Conservation (phyloP, 2,888 invertebrate species). For the Minunthozetes semirufus region DNA sequence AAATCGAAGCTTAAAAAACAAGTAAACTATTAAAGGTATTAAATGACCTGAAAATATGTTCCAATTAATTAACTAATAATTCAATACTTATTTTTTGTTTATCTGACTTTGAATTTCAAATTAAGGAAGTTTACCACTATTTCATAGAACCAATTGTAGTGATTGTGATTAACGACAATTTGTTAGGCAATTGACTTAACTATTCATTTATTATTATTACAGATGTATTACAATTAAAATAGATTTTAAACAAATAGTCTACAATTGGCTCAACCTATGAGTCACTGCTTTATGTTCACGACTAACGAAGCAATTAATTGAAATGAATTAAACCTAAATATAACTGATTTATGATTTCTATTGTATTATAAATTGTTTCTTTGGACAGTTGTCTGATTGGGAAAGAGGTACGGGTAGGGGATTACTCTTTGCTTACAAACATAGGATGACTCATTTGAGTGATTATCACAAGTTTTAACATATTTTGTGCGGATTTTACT, state of each 20-base stretch:
- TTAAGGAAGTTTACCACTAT: background rate
- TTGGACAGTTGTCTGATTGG: background rate
- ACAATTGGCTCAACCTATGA: background rate
- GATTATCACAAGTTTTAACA: background rate
- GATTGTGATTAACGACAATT: too few relatives aligned
- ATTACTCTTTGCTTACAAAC: background rate
- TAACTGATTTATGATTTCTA: background rate
- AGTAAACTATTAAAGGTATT: background rate
- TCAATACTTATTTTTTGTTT: background rate
- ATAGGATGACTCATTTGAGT: background rate
- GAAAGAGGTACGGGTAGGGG: background rate
- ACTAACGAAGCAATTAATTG: background rate
- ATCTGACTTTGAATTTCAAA: background rate
- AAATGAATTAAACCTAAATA: background rate
- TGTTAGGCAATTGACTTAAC: too few relatives aligned
- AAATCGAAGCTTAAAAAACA: background rate
- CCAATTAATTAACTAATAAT: constrained; percentile 4
- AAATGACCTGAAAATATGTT: constrained; percentile 13
- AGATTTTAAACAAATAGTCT: background rate
- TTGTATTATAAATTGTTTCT: background rate
- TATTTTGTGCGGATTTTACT: background rate
- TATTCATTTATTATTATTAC: too few relatives aligned
- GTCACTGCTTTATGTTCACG: background rate
- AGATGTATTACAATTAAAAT: background rate
- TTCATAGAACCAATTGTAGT: background rate